These are phyloP conservation scores for Arnoldichthys spilopterus DNA, from an alignment of 2,797 vertebrate genomes.

Conservation along the genomic window DNA sequence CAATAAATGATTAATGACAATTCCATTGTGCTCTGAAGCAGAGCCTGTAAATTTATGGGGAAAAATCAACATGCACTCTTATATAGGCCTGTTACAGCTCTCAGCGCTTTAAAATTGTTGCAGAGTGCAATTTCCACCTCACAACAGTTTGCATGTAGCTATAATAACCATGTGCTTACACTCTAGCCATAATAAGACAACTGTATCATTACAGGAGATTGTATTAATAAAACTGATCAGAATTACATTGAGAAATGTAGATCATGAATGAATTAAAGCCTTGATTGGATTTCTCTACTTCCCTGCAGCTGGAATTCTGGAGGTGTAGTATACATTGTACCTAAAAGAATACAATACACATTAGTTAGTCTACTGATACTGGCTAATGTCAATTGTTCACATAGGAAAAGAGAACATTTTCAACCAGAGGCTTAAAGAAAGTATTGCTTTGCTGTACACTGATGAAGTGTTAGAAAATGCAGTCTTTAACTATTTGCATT, in stretches of 20 bases:
- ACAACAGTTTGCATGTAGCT: neutral
- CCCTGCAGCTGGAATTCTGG: neutral
- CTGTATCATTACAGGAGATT: neutral
- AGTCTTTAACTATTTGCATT: no score
- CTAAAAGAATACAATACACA: no score
- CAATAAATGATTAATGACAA: conserved; percentile 43
- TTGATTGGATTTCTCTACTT: neutral
- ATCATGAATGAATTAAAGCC: neutral
- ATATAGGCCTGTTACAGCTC: conserved; percentile 23
- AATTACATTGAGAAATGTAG: neutral
- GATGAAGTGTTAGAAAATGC: no score
- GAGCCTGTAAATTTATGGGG: conserved; percentile 24
- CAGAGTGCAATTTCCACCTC: neutral
- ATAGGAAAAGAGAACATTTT: no score
- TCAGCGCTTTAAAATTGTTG: conserved; percentile 2
- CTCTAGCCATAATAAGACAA: conserved; percentile 1
- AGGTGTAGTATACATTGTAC: no score
- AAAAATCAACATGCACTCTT: conserved; percentile 17
- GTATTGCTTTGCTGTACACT: no score
- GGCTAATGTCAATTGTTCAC: no score
- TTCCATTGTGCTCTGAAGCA: conserved; percentile 31
- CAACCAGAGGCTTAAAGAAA: no score
- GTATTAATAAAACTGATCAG: no score
- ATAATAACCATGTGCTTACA: neutral
- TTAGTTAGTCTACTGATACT: no score